phyloP scores from a whole-genome alignment of 2,888 invertebrate species.

The Linnaemya tessellans region DNA sequence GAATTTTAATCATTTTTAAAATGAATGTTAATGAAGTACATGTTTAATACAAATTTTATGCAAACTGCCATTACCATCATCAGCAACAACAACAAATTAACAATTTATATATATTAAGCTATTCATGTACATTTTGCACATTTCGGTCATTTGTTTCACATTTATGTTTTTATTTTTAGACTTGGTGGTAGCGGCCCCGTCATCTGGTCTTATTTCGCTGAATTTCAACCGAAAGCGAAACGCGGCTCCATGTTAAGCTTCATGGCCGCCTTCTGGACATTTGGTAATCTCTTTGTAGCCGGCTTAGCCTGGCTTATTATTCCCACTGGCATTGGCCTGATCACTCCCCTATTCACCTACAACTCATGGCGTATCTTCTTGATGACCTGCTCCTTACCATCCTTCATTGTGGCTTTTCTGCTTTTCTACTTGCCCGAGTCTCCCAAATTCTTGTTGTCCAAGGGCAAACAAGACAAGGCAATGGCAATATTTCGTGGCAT shows the following conservation, averaged over 20 bases:
- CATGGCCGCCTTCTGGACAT: constrained; percentile 97
- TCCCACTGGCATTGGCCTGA: constrained; percentile 88
- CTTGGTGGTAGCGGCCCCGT: constrained; percentile 88
- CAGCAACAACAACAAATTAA: not conserved
- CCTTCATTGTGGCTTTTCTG: constrained; percentile 92
- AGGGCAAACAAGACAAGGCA: constrained; percentile 91
- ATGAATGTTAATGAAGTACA: constrained; percentile 3
- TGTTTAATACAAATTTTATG: constrained; percentile 24
- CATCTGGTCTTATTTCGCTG: constrained; percentile 97
- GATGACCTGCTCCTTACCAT: constrained; percentile 93
- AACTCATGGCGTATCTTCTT: constrained; percentile 97
- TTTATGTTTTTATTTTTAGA: constrained; percentile 71
- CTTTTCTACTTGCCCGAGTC: constrained; percentile 94
- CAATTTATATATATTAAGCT: not conserved
- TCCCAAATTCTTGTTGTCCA: constrained; percentile 93
- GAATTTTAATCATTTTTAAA: constrained; percentile 17
- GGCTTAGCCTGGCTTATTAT: constrained; percentile 91
- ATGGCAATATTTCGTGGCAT: constrained; percentile 92
- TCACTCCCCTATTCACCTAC: constrained; percentile 88
- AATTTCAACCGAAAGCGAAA: constrained; percentile 95
- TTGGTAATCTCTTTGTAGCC: constrained; percentile 95
- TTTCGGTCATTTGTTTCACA: constrained; percentile 9
- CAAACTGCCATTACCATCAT: not conserved
- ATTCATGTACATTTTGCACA: not conserved
- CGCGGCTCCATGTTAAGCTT: constrained; percentile 96